Base-by-base conservation (phyloP, 2,888 invertebrate genomes). In the Torymus tubicola region DNA sequence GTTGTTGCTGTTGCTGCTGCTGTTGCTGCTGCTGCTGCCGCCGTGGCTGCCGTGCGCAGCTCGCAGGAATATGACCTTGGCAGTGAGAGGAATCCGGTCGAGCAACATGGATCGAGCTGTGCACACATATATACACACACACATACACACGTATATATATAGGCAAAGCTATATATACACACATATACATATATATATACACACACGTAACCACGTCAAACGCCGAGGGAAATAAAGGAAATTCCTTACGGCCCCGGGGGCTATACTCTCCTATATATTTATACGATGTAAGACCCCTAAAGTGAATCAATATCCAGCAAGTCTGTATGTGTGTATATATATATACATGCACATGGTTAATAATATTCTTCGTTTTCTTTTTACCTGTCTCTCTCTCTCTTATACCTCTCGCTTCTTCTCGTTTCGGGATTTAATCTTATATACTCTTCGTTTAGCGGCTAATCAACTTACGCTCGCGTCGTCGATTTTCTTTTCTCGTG, bases 41-140 rank as follows among this genome's bases (percentile, higher is more conserved):
- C 76, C 67, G 72, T 78, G 81, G 84, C 83, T 82, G 81, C 83
- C 83, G 84, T 31, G 31, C 31, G 31, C 31, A 31, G 83, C 84
- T 84, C 80, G 3, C 3, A 84, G 85, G 72, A 78, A 76, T 72
- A 79, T 84, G 88, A 89, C 88, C 88, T 89, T 89, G 88, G 87
- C 84, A 87, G 87, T 87, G 86, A 67, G 76, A 88, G 87, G 88
- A 89, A 89, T 89, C 88, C 87, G 87, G 88, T 88, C 83, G 83
- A 86, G 84, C 88, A 87, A 86, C 88, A 87, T 87, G 86, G 84
- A 86, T 87, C 87, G 87, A 86, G 31, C 5, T 8, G 31, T 8
- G 8, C 85, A 85, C 86, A 84, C 63, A 60, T 53, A 31, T 57
- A 21, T 16, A 50, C 71, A 58, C 18, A 11, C 14, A 16, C 24